phyloP scores from a whole-genome alignment of 2,888 invertebrate species.

The Ethmia dodecea region DNA sequence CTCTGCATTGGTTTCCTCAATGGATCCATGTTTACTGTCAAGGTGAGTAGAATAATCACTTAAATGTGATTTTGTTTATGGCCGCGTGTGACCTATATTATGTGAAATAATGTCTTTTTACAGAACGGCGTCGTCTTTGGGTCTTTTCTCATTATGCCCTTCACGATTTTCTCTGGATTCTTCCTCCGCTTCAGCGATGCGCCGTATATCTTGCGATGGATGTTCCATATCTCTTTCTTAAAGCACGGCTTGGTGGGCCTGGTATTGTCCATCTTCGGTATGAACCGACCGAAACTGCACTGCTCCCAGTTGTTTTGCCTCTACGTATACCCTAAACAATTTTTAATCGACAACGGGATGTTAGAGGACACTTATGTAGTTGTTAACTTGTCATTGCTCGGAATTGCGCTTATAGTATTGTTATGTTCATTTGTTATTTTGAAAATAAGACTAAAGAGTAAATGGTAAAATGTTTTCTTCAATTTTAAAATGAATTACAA shows the following conservation, averaged over 20 bases:
- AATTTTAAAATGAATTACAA: background rate
- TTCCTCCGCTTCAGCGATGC: slow-evolving; percentile 91
- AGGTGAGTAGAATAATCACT: slow-evolving; percentile 76
- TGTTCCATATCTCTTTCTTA: slow-evolving; percentile 92
- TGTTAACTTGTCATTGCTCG: slow-evolving; percentile 80
- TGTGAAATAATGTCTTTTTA: slow-evolving; percentile 34
- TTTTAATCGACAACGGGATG: slow-evolving; percentile 87
- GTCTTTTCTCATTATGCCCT: slow-evolving; percentile 91
- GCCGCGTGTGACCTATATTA: background rate
- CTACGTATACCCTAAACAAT: slow-evolving; percentile 81
- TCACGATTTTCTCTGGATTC: slow-evolving; percentile 94
- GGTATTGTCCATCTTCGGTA: slow-evolving; percentile 89
- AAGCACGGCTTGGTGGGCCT: slow-evolving; percentile 93
- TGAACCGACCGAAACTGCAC: slow-evolving; percentile 83
- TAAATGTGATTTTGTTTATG: background rate
- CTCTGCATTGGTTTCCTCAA: slow-evolving; percentile 91
- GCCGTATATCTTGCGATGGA: slow-evolving; percentile 86
- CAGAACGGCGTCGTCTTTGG: slow-evolving; percentile 94
- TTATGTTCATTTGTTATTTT: slow-evolving; percentile 82
- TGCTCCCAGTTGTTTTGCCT: slow-evolving; percentile 89
- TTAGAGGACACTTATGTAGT: slow-evolving; percentile 80
- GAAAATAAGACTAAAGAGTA: slow-evolving; percentile 78
- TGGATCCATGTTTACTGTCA: slow-evolving; percentile 87
- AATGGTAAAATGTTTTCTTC: slow-evolving; percentile 45
- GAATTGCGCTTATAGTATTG: slow-evolving; percentile 80